These are phyloP conservation scores for Parnassius orleans DNA, from an alignment of 2,888 invertebrate genomes.

Conservation along the genomic window DNA sequence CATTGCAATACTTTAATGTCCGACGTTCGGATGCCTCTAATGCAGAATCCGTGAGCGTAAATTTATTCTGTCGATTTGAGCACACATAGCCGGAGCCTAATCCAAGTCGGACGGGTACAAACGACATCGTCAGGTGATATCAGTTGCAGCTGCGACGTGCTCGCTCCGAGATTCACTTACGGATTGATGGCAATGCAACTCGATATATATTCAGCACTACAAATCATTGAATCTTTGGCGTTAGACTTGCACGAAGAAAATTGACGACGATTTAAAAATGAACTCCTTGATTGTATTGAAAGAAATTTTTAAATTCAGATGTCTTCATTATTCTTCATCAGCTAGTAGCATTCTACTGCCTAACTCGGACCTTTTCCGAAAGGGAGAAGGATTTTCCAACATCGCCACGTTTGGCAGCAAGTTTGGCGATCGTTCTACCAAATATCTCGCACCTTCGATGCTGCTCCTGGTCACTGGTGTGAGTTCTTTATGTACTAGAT, in stretches of 20 bases:
- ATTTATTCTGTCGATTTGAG: constrained; percentile 51
- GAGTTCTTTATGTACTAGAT: too few relatives aligned
- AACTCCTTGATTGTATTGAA: not conserved
- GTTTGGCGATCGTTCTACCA: too few relatives aligned
- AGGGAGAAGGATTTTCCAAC: too few relatives aligned
- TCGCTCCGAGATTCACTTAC: constrained; percentile 59
- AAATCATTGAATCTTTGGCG: constrained; percentile 45
- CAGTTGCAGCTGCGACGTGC: constrained; percentile 62
- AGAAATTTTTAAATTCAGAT: not conserved
- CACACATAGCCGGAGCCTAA: constrained; percentile 48
- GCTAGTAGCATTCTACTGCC: too few relatives aligned
- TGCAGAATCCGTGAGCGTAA: constrained; percentile 49
- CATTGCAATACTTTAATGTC: constrained; percentile 23
- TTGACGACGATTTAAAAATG: not conserved
- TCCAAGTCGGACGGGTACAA: constrained; percentile 61
- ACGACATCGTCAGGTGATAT: constrained; percentile 70
- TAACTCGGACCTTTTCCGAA: too few relatives aligned
- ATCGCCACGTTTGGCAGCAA: too few relatives aligned
- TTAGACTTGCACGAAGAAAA: constrained; percentile 14
- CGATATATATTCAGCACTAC: constrained; percentile 50
- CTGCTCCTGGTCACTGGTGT: too few relatives aligned
- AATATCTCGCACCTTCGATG: too few relatives aligned
- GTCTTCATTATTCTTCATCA: too few relatives aligned
- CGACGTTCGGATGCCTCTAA: constrained; percentile 20
- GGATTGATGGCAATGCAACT: constrained; percentile 65